Conservation (phyloP, 2,113 vertebrate genomes). For the Nicator chloris region DNA sequence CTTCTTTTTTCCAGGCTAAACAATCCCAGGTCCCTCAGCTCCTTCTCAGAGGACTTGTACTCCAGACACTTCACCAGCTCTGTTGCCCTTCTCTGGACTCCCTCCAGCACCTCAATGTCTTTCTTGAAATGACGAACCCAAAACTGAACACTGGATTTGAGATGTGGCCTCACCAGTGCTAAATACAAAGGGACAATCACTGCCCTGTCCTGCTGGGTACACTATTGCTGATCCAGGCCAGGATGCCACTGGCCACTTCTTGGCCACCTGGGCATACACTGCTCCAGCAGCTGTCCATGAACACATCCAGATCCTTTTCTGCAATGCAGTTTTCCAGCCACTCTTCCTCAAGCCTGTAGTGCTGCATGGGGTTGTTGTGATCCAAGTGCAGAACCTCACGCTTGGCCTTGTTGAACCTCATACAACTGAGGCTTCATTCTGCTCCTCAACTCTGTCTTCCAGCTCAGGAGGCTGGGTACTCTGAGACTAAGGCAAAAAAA, state of each 20-base stretch:
- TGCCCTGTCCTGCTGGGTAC: background rate
- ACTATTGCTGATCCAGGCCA: background rate
- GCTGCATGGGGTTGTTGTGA: background rate
- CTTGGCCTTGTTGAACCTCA: background rate
- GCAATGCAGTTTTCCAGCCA: background rate
- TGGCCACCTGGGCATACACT: background rate
- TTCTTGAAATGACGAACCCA: background rate
- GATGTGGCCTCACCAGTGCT: background rate
- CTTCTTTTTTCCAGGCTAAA: background rate
- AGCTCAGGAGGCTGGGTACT: background rate
- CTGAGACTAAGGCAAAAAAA: background rate
- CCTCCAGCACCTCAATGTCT: background rate
- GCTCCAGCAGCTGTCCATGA: background rate
- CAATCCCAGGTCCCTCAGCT: background rate
- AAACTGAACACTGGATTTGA: background rate
- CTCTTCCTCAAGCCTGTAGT: background rate
- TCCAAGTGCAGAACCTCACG: background rate
- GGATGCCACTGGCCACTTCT: background rate
- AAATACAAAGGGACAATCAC: fast-evolving
- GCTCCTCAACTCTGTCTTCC: background rate
- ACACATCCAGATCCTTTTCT: background rate
- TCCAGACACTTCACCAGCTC: background rate
- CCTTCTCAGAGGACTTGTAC: background rate
- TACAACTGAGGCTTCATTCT: background rate
- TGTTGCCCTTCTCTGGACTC: background rate